Evolutionary conservation across 2,888 invertebrate species (phyloP), one percentile per base, ranked within the genome.

Genomic region (Polydrusus cervinus): DNA sequence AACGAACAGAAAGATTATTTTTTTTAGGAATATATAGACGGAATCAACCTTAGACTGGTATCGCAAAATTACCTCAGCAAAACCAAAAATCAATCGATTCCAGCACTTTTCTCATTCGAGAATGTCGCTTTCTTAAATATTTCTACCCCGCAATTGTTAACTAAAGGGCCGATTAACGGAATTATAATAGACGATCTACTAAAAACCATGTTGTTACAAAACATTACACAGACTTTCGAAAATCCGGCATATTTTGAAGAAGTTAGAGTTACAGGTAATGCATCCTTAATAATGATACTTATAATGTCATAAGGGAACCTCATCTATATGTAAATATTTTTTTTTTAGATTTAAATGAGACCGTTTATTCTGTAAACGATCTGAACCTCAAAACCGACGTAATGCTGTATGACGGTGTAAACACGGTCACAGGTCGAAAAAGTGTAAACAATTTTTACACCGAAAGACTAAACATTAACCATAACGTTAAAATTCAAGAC

Each of bases 31-130:
- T 83, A 82, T 3, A 78, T 90, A 0, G 89, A 89, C 79, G 88
- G 87, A 30, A 84, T 88, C 11, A 83, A 88, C 78, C 80, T 91
- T 64, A 82, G 85, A 8, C 84, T 87, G 79, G 80, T 91, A 51
- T 84, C 86, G 16, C 80, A 87, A 14, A 88, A 89, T 80, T 90
- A 90, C 76, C 87, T 92, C 60, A 90, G 90, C 80, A 88, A 88
- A 80, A 85, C 88, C 5, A 86, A 84, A 69, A 81, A 87, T 30
- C 91, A 91, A 85, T 84, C 82, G 14, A 84, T 91, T 40, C 79
- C 82, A 6, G 86, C 87, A 10, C 83, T 84, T 60, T 84, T 90
- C 75, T 80, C 84, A 45, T 89, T 91, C 7, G 85, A 86, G 77
- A 83, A 84, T 53, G 83, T 88, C 49, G 80, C 84, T 70, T 88